Percentiles rank a stretch among this genome's conserved stretches.
phyloP scores from a whole-genome alignment of 2,797 vertebrate species.

The Nannoperca obscura region DNA sequence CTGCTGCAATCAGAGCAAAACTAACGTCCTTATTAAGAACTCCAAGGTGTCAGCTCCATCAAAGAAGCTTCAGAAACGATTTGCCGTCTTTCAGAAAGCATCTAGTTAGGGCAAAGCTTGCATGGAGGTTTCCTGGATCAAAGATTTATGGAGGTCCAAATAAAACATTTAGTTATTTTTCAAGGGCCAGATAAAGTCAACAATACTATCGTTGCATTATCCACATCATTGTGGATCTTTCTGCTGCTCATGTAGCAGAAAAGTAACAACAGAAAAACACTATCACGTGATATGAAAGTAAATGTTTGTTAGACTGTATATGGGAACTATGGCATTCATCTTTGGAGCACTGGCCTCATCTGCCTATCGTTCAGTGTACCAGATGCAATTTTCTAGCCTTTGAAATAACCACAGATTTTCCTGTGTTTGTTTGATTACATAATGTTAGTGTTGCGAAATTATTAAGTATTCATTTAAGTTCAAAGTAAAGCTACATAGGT shows the following conservation, averaged over 20 bases:
- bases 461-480: neutral
- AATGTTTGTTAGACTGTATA: neutral
- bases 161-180: conserved; percentile 45
- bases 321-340: conserved; percentile 3
- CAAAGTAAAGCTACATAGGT: neutral
- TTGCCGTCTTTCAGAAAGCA: conserved; percentile 30
- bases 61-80: conserved; percentile 53
- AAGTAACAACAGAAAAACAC: neutral
- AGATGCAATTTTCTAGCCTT: neutral
- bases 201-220: conserved; percentile 13
- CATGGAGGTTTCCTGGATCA: conserved; percentile 40
- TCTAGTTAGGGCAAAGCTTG: conserved; percentile 31
- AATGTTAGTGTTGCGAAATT: neutral
- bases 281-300: neutral
- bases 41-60: conserved; percentile 47
- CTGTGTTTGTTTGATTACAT: conserved; percentile 11
- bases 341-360: neutral
- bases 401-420: neutral
- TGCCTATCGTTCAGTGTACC: neutral
- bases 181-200: conserved; percentile 29
- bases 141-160: conserved; percentile 34
- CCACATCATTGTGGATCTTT: conserved; percentile 1
- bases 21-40: conserved; percentile 53
- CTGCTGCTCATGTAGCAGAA: conserved; percentile 9
- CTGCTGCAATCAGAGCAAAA: conserved; percentile 59